phyloP scores from a whole-genome alignment of 2,888 invertebrate genomes.

The Acronicta leporina region DNA sequence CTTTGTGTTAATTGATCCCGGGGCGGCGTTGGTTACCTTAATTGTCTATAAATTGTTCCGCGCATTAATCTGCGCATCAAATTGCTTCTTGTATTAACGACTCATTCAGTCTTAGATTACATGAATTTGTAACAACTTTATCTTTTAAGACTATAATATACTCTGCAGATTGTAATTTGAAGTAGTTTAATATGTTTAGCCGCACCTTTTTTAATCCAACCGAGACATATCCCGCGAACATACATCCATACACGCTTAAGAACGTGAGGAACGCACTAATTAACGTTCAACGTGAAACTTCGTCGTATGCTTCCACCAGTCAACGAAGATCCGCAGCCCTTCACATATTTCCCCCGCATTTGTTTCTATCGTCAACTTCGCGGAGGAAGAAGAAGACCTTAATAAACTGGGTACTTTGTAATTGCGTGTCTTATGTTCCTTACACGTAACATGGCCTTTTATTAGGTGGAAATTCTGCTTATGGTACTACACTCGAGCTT shows the following conservation, averaged over 20 bases:
- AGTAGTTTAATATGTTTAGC: constrained; percentile 43
- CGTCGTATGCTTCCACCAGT: constrained; percentile 73
- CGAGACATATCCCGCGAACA: constrained; percentile 72
- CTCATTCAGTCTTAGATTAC: constrained; percentile 40
- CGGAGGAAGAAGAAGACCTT: constrained; percentile 72
- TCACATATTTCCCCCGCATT: constrained; percentile 71
- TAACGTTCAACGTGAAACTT: constrained; percentile 88
- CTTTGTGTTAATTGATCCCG: constrained; percentile 87
- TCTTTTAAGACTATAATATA: constrained; percentile 42
- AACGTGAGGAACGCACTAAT: constrained; percentile 87
- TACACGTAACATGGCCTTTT: constrained; percentile 87
- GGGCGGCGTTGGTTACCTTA: constrained; percentile 81
- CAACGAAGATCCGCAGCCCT: constrained; percentile 73
- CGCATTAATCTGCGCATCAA: constrained; percentile 85
- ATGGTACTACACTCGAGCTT: constrained; percentile 74
- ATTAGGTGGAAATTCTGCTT: constrained; percentile 88
- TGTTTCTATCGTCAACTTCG: constrained; percentile 62
- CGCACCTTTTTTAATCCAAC: constrained; percentile 64
- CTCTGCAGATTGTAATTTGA: constrained; percentile 38
- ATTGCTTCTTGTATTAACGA: constrained; percentile 76
- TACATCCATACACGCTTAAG: constrained; percentile 77
- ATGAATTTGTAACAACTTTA: constrained; percentile 59
- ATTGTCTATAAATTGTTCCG: constrained; percentile 87
- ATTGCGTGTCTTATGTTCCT: constrained; percentile 87
- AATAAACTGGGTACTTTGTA: constrained; percentile 77